Evolutionary conservation across 1,140 invertebrate genomes (phyloP).

Genomic region (Heliothis subflexa): DNA sequence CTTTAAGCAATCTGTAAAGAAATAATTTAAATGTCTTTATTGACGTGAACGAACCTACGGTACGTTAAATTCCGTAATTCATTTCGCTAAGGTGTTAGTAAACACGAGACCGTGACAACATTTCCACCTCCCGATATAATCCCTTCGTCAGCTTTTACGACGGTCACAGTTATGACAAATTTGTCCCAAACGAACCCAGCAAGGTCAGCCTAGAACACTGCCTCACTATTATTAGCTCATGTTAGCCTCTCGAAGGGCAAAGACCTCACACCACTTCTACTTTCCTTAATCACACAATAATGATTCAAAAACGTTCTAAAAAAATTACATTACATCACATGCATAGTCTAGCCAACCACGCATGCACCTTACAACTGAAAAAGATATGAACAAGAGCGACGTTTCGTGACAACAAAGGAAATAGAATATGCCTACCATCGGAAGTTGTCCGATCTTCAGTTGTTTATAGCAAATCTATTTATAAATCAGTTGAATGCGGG

Average conservation of each 20-base stretch:
- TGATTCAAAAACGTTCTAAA: background rate
- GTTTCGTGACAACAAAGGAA: conserved; percentile 42
- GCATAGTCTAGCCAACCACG: background rate
- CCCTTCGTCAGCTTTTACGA: conserved; percentile 22
- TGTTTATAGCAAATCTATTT: conserved; percentile 59
- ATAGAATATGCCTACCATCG: conserved; percentile 47
- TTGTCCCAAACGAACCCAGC: conserved; percentile 13
- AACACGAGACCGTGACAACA: background rate
- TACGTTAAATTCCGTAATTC: background rate
- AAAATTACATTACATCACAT: background rate
- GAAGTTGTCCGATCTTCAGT: conserved; percentile 57
- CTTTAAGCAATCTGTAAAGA: too few relatives aligned
- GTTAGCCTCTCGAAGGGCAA: conserved; percentile 7
- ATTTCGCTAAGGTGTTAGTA: conserved; percentile 3
- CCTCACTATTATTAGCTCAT: background rate
- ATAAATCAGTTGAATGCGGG: conserved; percentile 56
- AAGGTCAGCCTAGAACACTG: conserved; percentile 17
- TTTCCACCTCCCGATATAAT: conserved; percentile 10
- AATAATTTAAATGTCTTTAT: too few relatives aligned
- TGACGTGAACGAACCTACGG: too few relatives aligned
- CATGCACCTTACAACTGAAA: conserved; percentile 6
- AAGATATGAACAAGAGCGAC: background rate
- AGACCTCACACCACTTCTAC: conserved; percentile 19
- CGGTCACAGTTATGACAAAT: conserved; percentile 7
- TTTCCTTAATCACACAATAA: conserved; percentile 11